Percentiles rank a stretch among this genome's conserved stretches.
phyloP scores from a whole-genome alignment of 2,113 vertebrate species.

The Colinus virginianus region DNA sequence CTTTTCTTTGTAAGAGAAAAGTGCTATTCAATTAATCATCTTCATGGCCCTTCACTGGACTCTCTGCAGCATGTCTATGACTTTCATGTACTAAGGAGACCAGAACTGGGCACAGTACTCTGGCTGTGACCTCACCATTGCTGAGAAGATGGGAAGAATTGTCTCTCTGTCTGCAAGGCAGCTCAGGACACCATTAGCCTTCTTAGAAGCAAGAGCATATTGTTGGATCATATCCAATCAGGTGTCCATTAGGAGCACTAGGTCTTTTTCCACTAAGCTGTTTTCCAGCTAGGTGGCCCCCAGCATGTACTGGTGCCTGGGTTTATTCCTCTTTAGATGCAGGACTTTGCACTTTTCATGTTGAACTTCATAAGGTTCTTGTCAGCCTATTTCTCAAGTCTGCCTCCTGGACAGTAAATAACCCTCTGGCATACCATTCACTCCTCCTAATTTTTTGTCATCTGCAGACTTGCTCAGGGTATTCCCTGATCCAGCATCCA shows the following conservation, averaged over 20 bases:
- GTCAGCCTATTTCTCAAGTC: neutral
- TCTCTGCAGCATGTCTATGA: neutral
- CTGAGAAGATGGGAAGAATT: neutral
- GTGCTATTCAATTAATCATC: neutral
- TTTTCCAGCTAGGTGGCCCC: neutral
- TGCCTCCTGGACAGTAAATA: neutral
- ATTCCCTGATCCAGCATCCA: neutral
- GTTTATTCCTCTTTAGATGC: neutral
- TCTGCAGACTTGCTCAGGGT: neutral
- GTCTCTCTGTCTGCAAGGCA: neutral
- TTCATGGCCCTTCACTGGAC: neutral
- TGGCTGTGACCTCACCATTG: neutral
- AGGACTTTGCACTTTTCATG: neutral
- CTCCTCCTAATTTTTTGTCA: neutral
- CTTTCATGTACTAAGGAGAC: neutral
- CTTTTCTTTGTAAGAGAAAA: neutral
- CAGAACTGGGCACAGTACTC: neutral
- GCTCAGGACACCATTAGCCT: neutral
- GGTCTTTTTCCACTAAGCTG: neutral
- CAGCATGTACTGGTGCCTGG: neutral
- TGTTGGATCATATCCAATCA: neutral
- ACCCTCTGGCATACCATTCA: neutral
- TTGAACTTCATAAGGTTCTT: neutral
- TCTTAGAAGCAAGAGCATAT: neutral
- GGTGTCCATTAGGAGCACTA: neutral